Evolutionary conservation across 2,113 vertebrate genomes (phyloP).

Genomic region (Climacteris rufus): DNA sequence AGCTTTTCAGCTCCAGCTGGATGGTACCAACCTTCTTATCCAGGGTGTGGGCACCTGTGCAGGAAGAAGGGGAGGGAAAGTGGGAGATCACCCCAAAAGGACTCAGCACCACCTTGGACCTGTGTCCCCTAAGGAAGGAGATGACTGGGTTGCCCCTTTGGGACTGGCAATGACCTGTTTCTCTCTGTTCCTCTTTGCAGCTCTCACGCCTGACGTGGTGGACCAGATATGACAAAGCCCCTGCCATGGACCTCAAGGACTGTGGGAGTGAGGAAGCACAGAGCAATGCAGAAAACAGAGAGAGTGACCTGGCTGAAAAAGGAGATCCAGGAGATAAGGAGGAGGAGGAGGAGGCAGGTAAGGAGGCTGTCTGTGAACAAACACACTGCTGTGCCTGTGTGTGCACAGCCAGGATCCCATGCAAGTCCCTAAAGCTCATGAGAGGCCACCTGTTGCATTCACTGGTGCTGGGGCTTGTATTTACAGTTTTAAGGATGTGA

Average conservation of each 20-base stretch:
- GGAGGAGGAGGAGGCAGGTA: conserved; percentile 7
- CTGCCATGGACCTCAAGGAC: conserved; percentile 34
- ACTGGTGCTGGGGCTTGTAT: not conserved
- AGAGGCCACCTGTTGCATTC: not conserved
- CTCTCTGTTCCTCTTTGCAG: conserved; percentile 54
- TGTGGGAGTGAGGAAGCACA: not conserved
- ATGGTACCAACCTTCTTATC: not conserved
- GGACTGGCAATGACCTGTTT: not conserved
- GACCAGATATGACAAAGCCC: conserved; percentile 74
- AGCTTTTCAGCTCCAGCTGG: not conserved
- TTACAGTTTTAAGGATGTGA: not conserved
- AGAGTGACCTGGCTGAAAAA: not conserved
- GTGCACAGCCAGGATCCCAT: not conserved
- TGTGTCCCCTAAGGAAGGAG: not conserved
- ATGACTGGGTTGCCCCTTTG: not conserved
- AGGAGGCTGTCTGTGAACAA: not conserved
- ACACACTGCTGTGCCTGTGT: fast-evolving
- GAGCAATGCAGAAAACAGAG: not conserved
- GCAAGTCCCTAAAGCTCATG: not conserved
- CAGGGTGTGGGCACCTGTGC: not conserved
- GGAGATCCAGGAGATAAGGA: not conserved
- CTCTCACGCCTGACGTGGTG: conserved; percentile 87
- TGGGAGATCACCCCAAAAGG: not conserved
- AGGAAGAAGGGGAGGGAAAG: not conserved
- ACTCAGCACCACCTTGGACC: not conserved